phyloP scores from a whole-genome alignment of 2,113 vertebrate genomes.

The Otocyon megalotis region DNA sequence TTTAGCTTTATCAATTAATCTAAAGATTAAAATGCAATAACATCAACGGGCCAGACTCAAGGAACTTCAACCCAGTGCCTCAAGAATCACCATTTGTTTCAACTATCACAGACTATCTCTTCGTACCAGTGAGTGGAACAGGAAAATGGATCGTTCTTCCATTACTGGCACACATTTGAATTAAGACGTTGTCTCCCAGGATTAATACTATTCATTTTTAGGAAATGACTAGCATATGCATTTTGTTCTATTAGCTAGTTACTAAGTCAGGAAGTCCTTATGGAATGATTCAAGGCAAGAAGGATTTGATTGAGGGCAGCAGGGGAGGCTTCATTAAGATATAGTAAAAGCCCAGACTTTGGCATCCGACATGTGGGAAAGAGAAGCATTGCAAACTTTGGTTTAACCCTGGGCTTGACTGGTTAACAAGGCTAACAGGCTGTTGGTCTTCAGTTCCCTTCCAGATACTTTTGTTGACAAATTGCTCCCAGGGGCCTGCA shows the following conservation, averaged over 20 bases:
- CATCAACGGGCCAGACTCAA: slow-evolving; percentile 13
- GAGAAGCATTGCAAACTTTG: not conserved
- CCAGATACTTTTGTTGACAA: not conserved
- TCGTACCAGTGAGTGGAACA: not conserved
- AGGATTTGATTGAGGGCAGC: not conserved
- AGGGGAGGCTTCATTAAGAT: not conserved
- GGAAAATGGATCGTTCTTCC: not conserved
- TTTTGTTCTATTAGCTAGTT: slow-evolving; percentile 49
- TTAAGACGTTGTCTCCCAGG: not conserved
- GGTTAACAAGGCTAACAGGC: not conserved
- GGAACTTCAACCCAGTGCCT: not conserved
- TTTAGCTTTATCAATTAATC: slow-evolving; percentile 64
- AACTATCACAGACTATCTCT: not conserved
- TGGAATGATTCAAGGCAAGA: not conserved
- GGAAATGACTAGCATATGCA: not conserved
- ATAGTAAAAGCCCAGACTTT: not conserved
- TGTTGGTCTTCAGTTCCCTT: not conserved
- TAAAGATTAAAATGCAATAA: slow-evolving; percentile 44
- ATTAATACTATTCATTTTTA: slow-evolving; percentile 32
- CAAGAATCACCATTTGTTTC: not conserved
- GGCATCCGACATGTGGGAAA: not conserved
- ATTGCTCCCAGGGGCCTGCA: not conserved
- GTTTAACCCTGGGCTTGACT: not conserved
- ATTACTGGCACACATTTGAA: slow-evolving; percentile 13
- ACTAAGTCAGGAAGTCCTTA: not conserved